phyloP scores from a whole-genome alignment of 2,113 vertebrate species.

The Tichodroma muraria region DNA sequence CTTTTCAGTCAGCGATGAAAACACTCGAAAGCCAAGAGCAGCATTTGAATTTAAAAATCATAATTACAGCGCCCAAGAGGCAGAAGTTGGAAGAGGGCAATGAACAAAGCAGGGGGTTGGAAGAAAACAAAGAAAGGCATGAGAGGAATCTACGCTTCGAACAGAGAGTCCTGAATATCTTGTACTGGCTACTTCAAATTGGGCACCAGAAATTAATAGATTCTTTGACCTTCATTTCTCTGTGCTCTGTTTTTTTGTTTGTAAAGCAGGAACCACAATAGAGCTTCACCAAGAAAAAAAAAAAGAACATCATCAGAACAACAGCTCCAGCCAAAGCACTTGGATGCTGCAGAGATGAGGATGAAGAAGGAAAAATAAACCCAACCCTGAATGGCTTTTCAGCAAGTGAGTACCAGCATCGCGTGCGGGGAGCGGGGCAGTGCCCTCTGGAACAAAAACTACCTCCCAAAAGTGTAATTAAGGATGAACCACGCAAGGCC shows the following conservation, averaged over 20 bases:
- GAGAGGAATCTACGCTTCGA: background rate
- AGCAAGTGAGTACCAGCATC: background rate
- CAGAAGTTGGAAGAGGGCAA: slow-evolving; percentile 15
- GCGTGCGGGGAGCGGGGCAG: accelerated
- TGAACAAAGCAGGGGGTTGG: background rate
- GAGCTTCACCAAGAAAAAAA: background rate
- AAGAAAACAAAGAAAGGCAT: background rate
- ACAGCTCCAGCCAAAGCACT: background rate
- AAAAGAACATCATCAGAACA: background rate
- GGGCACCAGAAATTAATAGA: background rate
- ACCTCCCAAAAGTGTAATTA: background rate
- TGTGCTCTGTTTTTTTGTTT: background rate
- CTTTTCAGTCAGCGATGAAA: slow-evolving; percentile 5
- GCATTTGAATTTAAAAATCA: background rate
- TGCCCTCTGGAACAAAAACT: background rate
- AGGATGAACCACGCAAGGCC: background rate
- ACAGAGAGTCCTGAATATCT: background rate
- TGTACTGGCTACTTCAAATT: background rate
- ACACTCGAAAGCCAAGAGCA: slow-evolving; percentile 34
- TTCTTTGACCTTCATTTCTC: background rate
- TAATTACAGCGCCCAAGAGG: background rate
- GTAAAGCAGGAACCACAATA: background rate
- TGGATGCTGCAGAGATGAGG: background rate
- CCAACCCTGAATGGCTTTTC: background rate
- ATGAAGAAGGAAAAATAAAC: background rate